Conservation (phyloP, 2,113 vertebrate genomes). For the Pan paniscus region DNA sequence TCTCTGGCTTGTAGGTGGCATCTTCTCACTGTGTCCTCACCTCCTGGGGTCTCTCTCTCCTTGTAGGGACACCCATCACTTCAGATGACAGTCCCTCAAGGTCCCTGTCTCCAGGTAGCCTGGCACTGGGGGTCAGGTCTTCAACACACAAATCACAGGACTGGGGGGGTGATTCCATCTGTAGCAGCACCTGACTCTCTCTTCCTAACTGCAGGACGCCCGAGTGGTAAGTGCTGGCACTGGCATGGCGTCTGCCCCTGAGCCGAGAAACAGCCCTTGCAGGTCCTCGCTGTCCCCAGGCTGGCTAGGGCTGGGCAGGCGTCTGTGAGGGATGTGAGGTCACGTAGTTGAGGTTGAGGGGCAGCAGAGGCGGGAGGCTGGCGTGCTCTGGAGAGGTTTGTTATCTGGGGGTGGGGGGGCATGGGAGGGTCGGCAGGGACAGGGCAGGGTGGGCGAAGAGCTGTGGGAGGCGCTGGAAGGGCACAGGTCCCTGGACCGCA, state of each 20-base stretch:
- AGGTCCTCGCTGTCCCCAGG: neutral
- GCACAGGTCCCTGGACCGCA: neutral
- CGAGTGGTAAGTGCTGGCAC: fast-evolving
- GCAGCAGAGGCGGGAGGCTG: neutral
- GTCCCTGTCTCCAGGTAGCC: neutral
- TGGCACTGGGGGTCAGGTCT: neutral
- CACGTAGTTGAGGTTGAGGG: neutral
- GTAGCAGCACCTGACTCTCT: neutral
- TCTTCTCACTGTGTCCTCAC: neutral
- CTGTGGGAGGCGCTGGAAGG: neutral
- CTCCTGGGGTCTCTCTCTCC: neutral
- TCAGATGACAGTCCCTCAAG: neutral
- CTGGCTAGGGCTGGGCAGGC: fast-evolving
- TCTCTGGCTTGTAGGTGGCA: neutral
- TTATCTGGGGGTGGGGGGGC: too few relatives aligned
- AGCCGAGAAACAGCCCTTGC: neutral
- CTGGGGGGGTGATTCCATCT: neutral
- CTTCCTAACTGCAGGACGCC: neutral
- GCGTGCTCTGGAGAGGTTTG: neutral
- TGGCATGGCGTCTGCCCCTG: neutral
- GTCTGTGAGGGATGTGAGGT: neutral
- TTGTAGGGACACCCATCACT: neutral
- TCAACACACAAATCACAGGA: too few relatives aligned
- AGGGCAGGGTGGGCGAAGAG: too few relatives aligned
- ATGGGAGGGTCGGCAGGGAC: neutral